Conservation (phyloP, 2,888 invertebrate genomes). For the Branchinecta sandiegonensis region DNA sequence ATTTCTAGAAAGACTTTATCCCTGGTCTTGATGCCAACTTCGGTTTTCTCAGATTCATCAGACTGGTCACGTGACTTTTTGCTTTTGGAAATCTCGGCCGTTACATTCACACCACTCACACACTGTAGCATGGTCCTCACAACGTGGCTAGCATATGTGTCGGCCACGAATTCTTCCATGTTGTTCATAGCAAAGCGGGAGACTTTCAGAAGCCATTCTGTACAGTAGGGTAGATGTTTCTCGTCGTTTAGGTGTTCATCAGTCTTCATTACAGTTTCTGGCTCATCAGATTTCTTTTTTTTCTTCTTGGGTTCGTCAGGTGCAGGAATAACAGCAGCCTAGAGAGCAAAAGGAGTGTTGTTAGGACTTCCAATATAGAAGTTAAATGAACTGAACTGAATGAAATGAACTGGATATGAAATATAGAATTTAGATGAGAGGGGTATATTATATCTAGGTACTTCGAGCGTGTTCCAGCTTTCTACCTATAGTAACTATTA, state of each 20-base stretch:
- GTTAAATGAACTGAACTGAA: too few relatives aligned
- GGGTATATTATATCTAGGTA: too few relatives aligned
- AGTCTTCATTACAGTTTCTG: not conserved
- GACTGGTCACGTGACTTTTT: constrained; percentile 20
- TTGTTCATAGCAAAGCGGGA: constrained; percentile 65
- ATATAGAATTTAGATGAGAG: too few relatives aligned
- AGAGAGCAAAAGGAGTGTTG: not conserved
- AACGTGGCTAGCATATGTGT: constrained; percentile 59
- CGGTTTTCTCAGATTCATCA: constrained; percentile 35
- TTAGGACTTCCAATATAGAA: not conserved
- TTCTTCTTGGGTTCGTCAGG: constrained; percentile 8
- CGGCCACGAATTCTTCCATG: constrained; percentile 66
- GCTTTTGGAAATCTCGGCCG: constrained; percentile 32
- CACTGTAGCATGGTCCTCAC: constrained; percentile 55
- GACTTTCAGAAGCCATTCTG: constrained; percentile 51
- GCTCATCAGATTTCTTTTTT: not conserved
- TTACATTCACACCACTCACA: constrained; percentile 44
- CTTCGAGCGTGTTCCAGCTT: too few relatives aligned
- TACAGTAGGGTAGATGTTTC: constrained; percentile 26
- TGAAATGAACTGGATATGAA: too few relatives aligned
- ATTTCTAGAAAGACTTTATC: constrained; percentile 47
- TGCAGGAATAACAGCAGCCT: not conserved
- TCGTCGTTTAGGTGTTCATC: not conserved
- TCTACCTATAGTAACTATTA: too few relatives aligned
- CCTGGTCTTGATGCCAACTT: constrained; percentile 32